Evolutionary conservation across 35 echinoderm and acorn worm species (phyloP), one percentile per base, ranked within the genome.

Genomic region (Lytechinus variegatus): DNA sequence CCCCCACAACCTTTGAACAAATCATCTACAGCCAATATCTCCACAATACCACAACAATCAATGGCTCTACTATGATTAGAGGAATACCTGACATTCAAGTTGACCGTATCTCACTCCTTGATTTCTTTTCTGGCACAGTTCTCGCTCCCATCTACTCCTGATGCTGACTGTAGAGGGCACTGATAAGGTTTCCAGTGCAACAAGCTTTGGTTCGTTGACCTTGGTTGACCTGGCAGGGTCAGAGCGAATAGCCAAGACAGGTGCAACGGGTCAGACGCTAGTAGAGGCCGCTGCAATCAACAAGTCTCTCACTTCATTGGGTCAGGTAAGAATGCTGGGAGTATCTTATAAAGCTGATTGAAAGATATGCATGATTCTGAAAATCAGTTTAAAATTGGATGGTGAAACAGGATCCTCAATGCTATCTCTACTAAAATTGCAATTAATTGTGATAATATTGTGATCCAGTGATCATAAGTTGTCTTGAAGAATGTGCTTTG

Each of bases 211-310:
- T 9, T 99, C 98, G 12, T 89, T 99, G 28, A 99, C 95, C 27
- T 93, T 99, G 55, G 98, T 99, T 28, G 98, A 97, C 57, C 95
- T 99, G 52, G 98, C 98, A 89, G 98, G 98, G 52, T 99, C 98
- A 52, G 98, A 99, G 44, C 71, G 98, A 27, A 99, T 99, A 51
- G 96, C 96, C 86, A 99, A 99, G 96, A 99, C 98, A 44, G 98
- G 96, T 24, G 98, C 98, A 58, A 97, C 98, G 51, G 98, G 98
- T 93, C 98, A 97, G 87, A 97, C 96, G 8, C 89, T 97, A n/a
- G 98, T 99, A 14, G 98, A 99, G 57, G 98, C 98, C 53, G 98
- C 98, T 87, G 98, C 98, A n/a, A 99, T 99, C 86, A 99, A 99
- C 61, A 99, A 99, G 60, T 97, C 97, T 71, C 96, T 99, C 55